These are phyloP conservation scores for Aricia artaxerxes DNA, from an alignment of 2,888 invertebrate species.

Conservation along the genomic window DNA sequence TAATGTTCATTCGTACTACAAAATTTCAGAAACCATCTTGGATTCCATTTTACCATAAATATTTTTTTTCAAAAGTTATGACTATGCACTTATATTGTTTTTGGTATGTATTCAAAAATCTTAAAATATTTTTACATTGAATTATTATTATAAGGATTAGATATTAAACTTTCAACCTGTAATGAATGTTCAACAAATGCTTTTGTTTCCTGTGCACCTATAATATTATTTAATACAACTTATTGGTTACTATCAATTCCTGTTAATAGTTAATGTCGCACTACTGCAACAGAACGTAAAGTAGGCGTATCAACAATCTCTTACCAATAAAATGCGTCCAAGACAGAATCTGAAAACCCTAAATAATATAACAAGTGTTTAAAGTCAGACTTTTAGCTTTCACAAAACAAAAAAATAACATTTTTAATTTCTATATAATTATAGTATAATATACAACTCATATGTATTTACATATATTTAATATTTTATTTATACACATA, in stretches of 20 bases:
- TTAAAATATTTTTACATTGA: neutral
- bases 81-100: neutral
- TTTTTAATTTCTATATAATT: slow-evolving; percentile 71
- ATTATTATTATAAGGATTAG: neutral
- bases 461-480: slow-evolving; percentile 80
- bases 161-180: neutral
- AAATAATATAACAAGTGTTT: slow-evolving; percentile 72
- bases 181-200: neutral
- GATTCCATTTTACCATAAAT: slow-evolving; percentile 38
- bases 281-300: neutral
- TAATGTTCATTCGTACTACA: slow-evolving; percentile 64
- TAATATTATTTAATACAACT: neutral
- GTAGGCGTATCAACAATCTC: neutral
- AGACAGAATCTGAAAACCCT: slow-evolving; percentile 61
- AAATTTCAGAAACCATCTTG: slow-evolving; percentile 59
- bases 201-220: neutral
- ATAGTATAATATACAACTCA: slow-evolving; percentile 72
- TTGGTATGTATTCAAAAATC: neutral
- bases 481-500: slow-evolving; percentile 74
- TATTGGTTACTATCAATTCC: neutral
- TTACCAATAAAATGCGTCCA: slow-evolving; percentile 32
- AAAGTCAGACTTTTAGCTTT: slow-evolving; percentile 79
- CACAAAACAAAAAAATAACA: slow-evolving; percentile 73
- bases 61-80: neutral
- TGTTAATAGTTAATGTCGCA: neutral